These are phyloP conservation scores for Epinotia brunnichana DNA, from an alignment of 2,888 invertebrate genomes.

Conservation along the genomic window DNA sequence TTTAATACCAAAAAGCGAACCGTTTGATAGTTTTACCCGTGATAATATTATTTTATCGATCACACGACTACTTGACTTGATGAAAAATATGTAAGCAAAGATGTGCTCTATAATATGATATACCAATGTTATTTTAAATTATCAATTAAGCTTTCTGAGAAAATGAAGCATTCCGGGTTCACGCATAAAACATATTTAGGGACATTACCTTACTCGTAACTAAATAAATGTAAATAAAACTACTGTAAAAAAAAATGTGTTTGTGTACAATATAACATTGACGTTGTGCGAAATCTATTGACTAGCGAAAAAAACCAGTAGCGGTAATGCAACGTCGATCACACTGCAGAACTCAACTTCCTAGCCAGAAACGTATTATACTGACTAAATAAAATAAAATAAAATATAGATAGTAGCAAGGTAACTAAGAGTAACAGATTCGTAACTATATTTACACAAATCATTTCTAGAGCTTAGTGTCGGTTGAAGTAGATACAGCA, in stretches of 20 bases:
- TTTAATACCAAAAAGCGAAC: too few relatives aligned
- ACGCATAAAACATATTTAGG: too few relatives aligned
- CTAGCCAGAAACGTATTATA: not conserved
- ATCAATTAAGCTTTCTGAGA: not conserved
- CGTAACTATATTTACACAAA: not conserved
- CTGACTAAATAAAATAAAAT: not conserved
- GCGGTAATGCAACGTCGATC: not conserved
- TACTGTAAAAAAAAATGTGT: too few relatives aligned
- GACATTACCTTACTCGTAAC: not conserved
- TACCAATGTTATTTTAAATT: conserved; percentile 3
- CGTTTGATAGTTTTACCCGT: not conserved
- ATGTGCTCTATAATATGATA: not conserved
- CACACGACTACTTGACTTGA: not conserved
- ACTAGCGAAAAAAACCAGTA: too few relatives aligned
- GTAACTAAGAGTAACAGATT: not conserved
- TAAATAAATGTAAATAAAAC: too few relatives aligned
- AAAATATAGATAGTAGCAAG: not conserved
- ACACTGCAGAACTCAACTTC: not conserved
- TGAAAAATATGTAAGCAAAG: not conserved
- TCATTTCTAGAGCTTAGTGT: conserved; percentile 9
- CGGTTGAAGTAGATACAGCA: not conserved
- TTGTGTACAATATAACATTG: too few relatives aligned
- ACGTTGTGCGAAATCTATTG: not conserved
- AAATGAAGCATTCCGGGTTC: too few relatives aligned
- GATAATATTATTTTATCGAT: not conserved